Conservation (phyloP, 2,113 vertebrate species). For the Polyodon spathula region DNA sequence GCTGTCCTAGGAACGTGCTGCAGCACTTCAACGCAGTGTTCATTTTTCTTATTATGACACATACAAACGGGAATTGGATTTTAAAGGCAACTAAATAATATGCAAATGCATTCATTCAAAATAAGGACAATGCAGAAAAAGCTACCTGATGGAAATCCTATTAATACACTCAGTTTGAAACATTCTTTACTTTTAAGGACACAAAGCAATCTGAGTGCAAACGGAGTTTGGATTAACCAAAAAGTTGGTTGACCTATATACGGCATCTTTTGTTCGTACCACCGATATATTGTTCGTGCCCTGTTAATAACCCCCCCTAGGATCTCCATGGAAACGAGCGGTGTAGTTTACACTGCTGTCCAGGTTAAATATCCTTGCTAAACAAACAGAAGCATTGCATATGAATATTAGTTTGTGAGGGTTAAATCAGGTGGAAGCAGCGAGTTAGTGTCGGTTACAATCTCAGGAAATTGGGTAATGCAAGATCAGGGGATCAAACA, state of each 20-base stretch:
- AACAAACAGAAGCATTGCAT: no score
- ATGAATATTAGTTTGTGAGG: no score
- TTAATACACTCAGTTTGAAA: constrained; percentile 47
- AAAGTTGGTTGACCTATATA: constrained; percentile 49
- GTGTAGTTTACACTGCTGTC: background rate
- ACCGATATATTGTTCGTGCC: constrained; percentile 19
- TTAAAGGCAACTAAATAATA: constrained; percentile 54
- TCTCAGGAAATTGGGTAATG: no score
- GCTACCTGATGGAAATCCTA: constrained; percentile 45
- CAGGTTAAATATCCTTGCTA: constrained; percentile 7
- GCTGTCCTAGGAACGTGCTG: constrained; percentile 9
- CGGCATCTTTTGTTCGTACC: constrained; percentile 27
- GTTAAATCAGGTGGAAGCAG: no score
- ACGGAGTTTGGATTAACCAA: constrained; percentile 20
- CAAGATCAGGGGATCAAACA: no score
- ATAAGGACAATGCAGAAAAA: constrained; percentile 50
- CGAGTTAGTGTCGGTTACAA: no score
- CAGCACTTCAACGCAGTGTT: constrained; percentile 13
- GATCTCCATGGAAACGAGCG: constrained; percentile 44
- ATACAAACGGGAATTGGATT: constrained; percentile 45
- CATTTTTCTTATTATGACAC: constrained; percentile 49
- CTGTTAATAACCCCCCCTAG: constrained; percentile 44
- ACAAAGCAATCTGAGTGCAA: constrained; percentile 23
- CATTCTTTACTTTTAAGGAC: constrained; percentile 29
- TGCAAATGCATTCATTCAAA: constrained; percentile 48